Evolutionary conservation across 2,888 invertebrate species (phyloP), one percentile per base, ranked within the genome.

Genomic region (Rugalucina vietnamica): DNA sequence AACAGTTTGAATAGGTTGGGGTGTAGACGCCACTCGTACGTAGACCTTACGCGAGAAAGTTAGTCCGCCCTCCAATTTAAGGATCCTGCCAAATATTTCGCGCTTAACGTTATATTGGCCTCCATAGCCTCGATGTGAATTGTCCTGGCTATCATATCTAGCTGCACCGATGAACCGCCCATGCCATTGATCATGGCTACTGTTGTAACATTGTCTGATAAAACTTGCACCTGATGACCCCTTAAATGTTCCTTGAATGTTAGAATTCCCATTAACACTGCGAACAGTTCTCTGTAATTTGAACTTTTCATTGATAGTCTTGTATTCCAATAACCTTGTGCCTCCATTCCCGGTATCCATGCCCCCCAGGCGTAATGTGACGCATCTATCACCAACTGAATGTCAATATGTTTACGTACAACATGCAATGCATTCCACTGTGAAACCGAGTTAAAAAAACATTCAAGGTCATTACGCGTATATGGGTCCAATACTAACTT

Each of bases 211-310:
- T 24, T 72, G 36, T 21, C 72, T 14, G 72, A 72, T 72, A 72
- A 36, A 72, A 72, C 72, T 39, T 72, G 72, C 12, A 72, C 72
- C 24, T 72, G 32, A 21, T 72, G 27, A 12, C 14, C 34, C 8
- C 14, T 37, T n/a, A 60, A 27, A 24, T 60, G 60, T 27, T 60
- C 29, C 21, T 60, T 60, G 60, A 60, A 60, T 37, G 36, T 37
- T 18, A 36, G 18, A 36, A 72, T 34, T 27, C 73, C 73, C 73
- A 73, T 73, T 18, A 49, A 73, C 73, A 73, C 73, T 10, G 73
- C 73, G 24, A 34, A 73, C 50, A 73, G 24, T 73, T 72, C 72
- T 8, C 72, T 27, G 72, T 72, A 72, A 43, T 72, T 72, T 72
- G 72, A 72, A 37, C 72, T 72, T 60, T 60, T 60, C 29, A 27